Base-by-base conservation (phyloP, 2,113 vertebrate species). In the Chlamydotis undulata region DNA sequence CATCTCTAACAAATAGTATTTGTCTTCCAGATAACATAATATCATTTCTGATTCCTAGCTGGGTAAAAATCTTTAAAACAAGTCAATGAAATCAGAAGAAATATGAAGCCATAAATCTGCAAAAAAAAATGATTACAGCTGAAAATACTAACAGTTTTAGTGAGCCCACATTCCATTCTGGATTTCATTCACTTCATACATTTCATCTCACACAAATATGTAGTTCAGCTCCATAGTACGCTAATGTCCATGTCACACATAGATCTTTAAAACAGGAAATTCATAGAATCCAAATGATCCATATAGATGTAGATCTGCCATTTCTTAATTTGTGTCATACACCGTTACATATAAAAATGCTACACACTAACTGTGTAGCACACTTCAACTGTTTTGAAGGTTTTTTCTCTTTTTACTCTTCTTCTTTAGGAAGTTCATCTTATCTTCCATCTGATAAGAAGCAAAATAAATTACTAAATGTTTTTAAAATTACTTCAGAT, bases 361-460 rank as follows among this genome's bases (percentile, higher is more conserved):
- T 43, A 15, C 37, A 50, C 4, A 17, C 6, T 59, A 70, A 55
- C 37, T 37, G 37, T 37, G 37, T 37, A 37, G 37, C 37, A 37
- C 37, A 37, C 37, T 37, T 37, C 1, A 49, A 10, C 1, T 17
- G 6, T 31, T 9, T 37, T 35, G 9, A 77, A n/a, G 3, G 0
- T 2, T 52, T 57, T 57, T 80, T 14, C 3, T 3, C 2, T 61
- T 63, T 56, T 41, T 2, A 8, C 4, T 55, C 15, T 23, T 67
- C 24, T 39, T 21, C 12, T 39, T 79, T 33, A 56, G 10, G 19
- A 67, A 91, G 16, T 56, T 12, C 4, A 23, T 49, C 5, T 70
- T 47, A 14, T 35, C 14, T 70, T 5, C 5, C 10, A 10, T 19
- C 1, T 29, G 24, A 21, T 22, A 49, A 81, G 17, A 69, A 84